Evolutionary conservation across 2,888 invertebrate species (phyloP).

Genomic region (Perizoma affinitatum): DNA sequence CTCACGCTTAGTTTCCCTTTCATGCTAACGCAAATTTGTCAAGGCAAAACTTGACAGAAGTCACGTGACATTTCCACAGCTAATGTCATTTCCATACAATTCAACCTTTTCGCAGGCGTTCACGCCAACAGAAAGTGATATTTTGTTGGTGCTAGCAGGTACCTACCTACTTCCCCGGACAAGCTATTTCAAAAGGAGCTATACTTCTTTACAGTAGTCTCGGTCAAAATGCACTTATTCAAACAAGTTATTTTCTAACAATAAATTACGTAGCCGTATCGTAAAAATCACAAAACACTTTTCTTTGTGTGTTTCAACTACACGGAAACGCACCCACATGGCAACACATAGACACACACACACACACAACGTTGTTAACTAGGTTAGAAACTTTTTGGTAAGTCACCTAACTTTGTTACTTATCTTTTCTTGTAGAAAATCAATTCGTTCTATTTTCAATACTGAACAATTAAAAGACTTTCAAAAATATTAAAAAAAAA

Average conservation of each 20-base stretch:
- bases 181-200: no score
- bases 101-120: no score
- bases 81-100: no score
- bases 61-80: no score
- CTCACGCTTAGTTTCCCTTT: no score
- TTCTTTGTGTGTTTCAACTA: slow-evolving; percentile 60
- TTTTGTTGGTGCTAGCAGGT: no score
- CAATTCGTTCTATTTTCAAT: background rate
- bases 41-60: no score
- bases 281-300: slow-evolving; percentile 64
- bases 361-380: slow-evolving; percentile 16
- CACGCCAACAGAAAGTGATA: no score
- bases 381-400: slow-evolving; percentile 15
- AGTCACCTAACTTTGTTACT: background rate
- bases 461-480: no score
- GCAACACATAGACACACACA: slow-evolving; percentile 18
- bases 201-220: slow-evolving; percentile 18
- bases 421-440: background rate
- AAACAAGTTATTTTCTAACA: slow-evolving; percentile 38
- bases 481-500: no score
- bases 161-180: no score
- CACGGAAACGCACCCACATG: slow-evolving; percentile 40
- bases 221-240: slow-evolving; percentile 42
- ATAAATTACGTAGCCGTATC: slow-evolving; percentile 57
- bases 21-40: no score